Conservation (phyloP, 1,140 invertebrate species). For the Cheumatopsyche charites region DNA sequence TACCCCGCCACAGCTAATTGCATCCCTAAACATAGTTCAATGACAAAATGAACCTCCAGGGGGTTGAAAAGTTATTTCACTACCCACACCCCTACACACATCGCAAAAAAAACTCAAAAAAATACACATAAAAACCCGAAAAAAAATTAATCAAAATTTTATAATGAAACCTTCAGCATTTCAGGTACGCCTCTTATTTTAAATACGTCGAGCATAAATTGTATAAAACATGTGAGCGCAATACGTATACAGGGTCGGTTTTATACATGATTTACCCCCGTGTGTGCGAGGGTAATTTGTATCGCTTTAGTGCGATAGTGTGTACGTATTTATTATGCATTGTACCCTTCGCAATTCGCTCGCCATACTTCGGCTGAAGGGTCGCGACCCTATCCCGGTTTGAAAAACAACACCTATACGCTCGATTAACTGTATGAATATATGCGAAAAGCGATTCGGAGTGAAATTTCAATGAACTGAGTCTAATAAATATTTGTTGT, state of each 20-base stretch:
- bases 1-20: slow-evolving; percentile 37
- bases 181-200: background rate
- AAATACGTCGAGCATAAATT: slow-evolving; percentile 17
- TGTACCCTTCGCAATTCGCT: slow-evolving; percentile 44
- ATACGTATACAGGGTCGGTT: background rate
- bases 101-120: background rate
- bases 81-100: slow-evolving; percentile 13
- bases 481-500: too few species aligned
- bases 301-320: slow-evolving; percentile 47
- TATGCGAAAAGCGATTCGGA: slow-evolving; percentile 19
- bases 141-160: background rate
- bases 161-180: background rate
- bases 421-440: slow-evolving; percentile 44
- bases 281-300: slow-evolving; percentile 43
- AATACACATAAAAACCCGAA: background rate
- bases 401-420: slow-evolving; percentile 46
- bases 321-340: slow-evolving; percentile 48
- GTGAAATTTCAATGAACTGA: slow-evolving; percentile 29
- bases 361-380: slow-evolving; percentile 37
- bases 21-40: slow-evolving; percentile 40
- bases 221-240: background rate
- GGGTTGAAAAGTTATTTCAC: slow-evolving; percentile 29
- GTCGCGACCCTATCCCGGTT: slow-evolving; percentile 27
- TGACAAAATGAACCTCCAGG: slow-evolving; percentile 32
- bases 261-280: slow-evolving; percentile 17